Base-by-base conservation (phyloP, 2,797 vertebrate species). In the Sebastes dallii region DNA sequence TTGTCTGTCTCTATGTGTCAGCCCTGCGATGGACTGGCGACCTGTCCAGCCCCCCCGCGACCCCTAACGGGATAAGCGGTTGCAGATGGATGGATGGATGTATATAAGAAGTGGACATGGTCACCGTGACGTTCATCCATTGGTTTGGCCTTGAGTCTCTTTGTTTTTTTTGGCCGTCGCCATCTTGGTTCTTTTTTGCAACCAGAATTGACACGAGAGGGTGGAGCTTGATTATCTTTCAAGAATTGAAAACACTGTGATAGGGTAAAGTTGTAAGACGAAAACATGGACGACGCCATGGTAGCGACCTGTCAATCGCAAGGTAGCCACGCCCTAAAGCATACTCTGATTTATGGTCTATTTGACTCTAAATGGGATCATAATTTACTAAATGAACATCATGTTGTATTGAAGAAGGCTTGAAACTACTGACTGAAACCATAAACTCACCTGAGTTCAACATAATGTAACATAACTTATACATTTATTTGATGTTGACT, bases 271-370 rank as follows among this genome's bases (percentile, higher is more conserved):
- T 20, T 52, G 18, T n/a, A n/a, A 52, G 50, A 10, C 18, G 8
- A 52, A 20, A 52, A 20, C 18, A 52, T 52, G 50, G 20, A 52
- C 20, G 0, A 50, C 18, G 18, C 0, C 3, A 0, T 24, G 0
- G 54, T 24, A 55, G 54, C 10, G 22, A 24, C 11, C 22, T 55
- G 22, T 24, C 0, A 55, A 55, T 55, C 54, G 6, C 4, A 24
- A 55, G 54, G 10, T 6, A 55, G 22, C 54, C n/a, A 3, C 22
- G 9, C 54, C n/a, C 42, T 46, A 18, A 46, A 8, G 42, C 42
- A 46, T 46, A 0, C 16, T 0, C 42, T 46, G 42, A 0, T 46
- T 46, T 18, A 46, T 46, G 42, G 16, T 55, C 54, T 24, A 3
- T 24, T 24, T 24, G 11, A 55, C n/a, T 55, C 5, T 55, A 55